These are phyloP conservation scores for Steromphala cineraria DNA, from an alignment of 2,888 invertebrate genomes.

Conservation along the genomic window DNA sequence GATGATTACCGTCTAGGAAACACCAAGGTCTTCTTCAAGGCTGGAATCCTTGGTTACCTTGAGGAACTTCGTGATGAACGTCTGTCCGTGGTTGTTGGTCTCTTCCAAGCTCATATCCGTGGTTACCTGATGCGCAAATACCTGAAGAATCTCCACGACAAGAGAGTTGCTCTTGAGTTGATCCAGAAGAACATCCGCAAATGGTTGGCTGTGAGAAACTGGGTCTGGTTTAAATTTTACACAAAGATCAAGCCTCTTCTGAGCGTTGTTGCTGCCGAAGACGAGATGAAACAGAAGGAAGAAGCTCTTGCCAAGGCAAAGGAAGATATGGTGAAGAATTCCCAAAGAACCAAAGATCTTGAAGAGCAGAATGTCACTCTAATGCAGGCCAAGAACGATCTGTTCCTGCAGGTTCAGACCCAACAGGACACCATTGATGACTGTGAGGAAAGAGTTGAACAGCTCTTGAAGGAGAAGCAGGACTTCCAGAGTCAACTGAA, in stretches of 20 bases:
- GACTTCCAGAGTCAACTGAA: conserved; percentile 95
- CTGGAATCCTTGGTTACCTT: conserved; percentile 99
- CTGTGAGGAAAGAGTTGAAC: conserved; percentile 93
- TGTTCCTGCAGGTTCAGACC: conserved; percentile 91
- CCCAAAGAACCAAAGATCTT: conserved; percentile 96
- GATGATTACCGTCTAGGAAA: conserved; percentile 98
- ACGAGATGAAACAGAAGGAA: conserved; percentile 96
- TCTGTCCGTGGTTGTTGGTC: conserved; percentile 95
- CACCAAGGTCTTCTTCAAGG: conserved; percentile 99
- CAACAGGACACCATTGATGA: conserved; percentile 94
- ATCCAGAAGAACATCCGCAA: conserved; percentile 99
- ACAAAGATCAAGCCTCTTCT: conserved; percentile 86
- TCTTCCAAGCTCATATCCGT: conserved; percentile 92
- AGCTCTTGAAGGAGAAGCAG: conserved; percentile 95
- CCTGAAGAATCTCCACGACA: conserved; percentile 98
- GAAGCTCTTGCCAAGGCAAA: conserved; percentile 97
- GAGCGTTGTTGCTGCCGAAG: conserved; percentile 98
- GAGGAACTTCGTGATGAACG: conserved; percentile 99
- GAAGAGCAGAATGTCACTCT: conserved; percentile 95
- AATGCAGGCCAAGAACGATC: conserved; percentile 93
- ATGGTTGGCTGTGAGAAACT: conserved; percentile 98
- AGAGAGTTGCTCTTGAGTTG: conserved; percentile 95
- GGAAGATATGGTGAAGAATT: conserved; percentile 94
- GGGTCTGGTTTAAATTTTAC: conserved; percentile 99
- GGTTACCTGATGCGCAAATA: conserved; percentile 84